Evolutionary conservation across 2,113 vertebrate genomes (phyloP).

Genomic region (Halichoerus grypus): DNA sequence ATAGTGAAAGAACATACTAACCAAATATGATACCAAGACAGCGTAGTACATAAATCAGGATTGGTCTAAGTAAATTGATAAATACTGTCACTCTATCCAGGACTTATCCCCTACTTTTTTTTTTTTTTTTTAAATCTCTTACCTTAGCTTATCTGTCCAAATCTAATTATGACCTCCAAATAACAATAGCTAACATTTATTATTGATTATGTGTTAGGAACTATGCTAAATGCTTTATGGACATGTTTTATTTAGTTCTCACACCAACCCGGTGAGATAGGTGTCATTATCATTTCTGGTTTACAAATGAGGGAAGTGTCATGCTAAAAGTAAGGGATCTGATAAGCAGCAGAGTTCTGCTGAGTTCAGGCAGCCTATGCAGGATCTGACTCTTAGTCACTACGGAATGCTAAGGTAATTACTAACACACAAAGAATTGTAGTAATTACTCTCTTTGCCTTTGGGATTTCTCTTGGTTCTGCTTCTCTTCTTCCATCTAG

Average conservation of each 20-base stretch:
- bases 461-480: not conserved
- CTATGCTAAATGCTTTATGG: not conserved
- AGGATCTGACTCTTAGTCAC: not conserved
- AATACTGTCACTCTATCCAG: not conserved
- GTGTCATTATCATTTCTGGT: not conserved
- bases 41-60: not conserved
- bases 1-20: not conserved
- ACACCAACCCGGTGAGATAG: not conserved
- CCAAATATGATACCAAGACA: not conserved
- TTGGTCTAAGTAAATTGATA: not conserved
- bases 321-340: rapidly evolving
- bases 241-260: not conserved
- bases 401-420: not conserved
- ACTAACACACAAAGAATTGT: not conserved
- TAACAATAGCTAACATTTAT: not conserved
- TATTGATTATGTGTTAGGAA: not conserved
- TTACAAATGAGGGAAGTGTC: not conserved
- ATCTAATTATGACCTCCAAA: not conserved
- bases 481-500: not conserved
- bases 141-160: not conserved
- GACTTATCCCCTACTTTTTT: too few species aligned
- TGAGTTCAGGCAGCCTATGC: not conserved
- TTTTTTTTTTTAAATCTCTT: not conserved
- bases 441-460: not conserved
- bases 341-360: not conserved